These are phyloP conservation scores for Priocnemis perturbator DNA, from an alignment of 2,888 invertebrate genomes.

Conservation along the genomic window DNA sequence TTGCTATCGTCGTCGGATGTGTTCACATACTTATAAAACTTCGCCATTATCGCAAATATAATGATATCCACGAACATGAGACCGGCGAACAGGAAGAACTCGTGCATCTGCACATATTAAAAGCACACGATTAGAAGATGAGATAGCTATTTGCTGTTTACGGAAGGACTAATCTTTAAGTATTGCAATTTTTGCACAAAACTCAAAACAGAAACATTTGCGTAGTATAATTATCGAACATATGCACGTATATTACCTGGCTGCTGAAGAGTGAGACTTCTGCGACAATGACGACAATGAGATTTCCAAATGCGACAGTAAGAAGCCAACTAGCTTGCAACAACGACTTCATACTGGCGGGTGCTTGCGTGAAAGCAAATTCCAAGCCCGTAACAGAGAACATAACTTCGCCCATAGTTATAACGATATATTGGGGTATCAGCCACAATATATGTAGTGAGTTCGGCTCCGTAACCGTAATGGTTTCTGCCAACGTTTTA, in stretches of 20 bases:
- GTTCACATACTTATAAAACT: conserved; percentile 85
- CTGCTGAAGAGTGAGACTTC: conserved; percentile 85
- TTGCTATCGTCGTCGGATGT: conserved; percentile 61
- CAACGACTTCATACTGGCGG: conserved; percentile 94
- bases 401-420: conserved; percentile 96
- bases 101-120: conserved; percentile 81
- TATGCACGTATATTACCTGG: conserved; percentile 78
- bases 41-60: conserved; percentile 87
- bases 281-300: conserved; percentile 93
- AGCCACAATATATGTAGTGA: conserved; percentile 89
- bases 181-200: too few species aligned
- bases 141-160: too few species aligned
- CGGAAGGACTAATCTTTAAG: too few species aligned
- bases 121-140: neutral
- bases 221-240: too few species aligned
- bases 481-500: conserved; percentile 50
- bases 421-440: conserved; percentile 93
- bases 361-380: conserved; percentile 97
- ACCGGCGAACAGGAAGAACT: conserved; percentile 91
- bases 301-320: conserved; percentile 94
- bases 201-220: too few species aligned
- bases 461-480: conserved; percentile 82
- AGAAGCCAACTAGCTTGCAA: conserved; percentile 94
- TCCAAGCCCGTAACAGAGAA: conserved; percentile 96
- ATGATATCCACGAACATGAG: conserved; percentile 90